These are phyloP conservation scores for Amaurobius ferox DNA, from an alignment of 2,888 invertebrate genomes.

Conservation along the genomic window DNA sequence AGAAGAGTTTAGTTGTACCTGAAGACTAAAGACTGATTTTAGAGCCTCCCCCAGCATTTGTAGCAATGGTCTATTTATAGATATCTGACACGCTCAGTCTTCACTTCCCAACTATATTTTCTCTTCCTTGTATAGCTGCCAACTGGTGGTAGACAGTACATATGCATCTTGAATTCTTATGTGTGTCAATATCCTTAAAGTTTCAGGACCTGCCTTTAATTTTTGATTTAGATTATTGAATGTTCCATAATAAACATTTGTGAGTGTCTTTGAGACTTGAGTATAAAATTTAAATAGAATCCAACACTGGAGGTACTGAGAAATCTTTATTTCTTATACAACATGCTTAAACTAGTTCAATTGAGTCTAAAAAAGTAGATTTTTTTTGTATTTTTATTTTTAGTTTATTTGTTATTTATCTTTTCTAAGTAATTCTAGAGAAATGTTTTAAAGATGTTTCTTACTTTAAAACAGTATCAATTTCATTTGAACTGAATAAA, in stretches of 20 bases:
- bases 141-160: conserved; percentile 59
- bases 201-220: neutral
- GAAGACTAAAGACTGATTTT: neutral
- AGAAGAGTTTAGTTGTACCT: conserved; percentile 25
- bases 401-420: no score
- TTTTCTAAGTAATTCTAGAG: no score
- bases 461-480: no score
- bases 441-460: no score
- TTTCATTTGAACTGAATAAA: no score
- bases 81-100: conserved; percentile 22
- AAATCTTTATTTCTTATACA: no score
- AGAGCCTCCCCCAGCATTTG: conserved; percentile 22
- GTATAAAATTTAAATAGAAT: no score
- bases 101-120: conserved; percentile 21
- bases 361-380: no score
- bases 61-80: conserved; percentile 36
- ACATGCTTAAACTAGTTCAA: no score
- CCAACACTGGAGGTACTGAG: no score
- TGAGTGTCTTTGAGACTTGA: no score
- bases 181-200: conserved; percentile 29
- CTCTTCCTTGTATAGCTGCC: conserved; percentile 45
- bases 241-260: neutral
- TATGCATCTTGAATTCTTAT: conserved; percentile 27
- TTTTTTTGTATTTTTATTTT: no score
- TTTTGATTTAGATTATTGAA: neutral